Evolutionary conservation across 2,797 vertebrate species (phyloP), one percentile per base, ranked within the genome.

Genomic region (Heterohyrax brucei): DNA sequence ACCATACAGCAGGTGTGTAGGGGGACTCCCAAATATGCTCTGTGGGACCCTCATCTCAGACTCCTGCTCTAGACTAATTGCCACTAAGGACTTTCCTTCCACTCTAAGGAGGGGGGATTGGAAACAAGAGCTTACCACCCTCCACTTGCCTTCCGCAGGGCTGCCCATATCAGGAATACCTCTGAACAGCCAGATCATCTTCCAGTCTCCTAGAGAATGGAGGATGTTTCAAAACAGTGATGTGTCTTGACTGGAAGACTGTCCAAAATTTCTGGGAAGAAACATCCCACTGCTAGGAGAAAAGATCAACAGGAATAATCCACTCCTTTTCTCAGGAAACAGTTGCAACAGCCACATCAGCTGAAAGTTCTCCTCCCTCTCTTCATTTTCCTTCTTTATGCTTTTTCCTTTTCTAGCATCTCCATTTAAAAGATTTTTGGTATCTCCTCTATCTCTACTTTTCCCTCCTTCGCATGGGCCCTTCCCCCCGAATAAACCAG

Each of bases 271-370:
- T 75, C 59, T 75, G 4, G 78, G 56, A 46, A 39, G 46, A 62
- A 53, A 53, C 3, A 39, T 30, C n/a, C 48, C 10, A 16, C 64
- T n/a, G 26, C 50, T 93, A 90, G 39, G 62, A 95, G 78, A 89
- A 93, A 33, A 92, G 86, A 97, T 46, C 92, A 95, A 91, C 21
- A 95, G 93, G 93, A 97, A 98, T 95, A 53, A 78, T 73, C 85
- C 91, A 80, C 61, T 68, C 64, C 64, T 86, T 94, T 89, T 95
- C 96, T 61, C 59, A 75, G 2, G 33, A 9, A 93, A 81, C 89
- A 94, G 56, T 10, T 61, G 33, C 30, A 26, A 33, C n/a, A 39
- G 48, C 30, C 83, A 44, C 50, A 46, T 68, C 39, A 39, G 39
- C 39, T 39, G 39, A 39, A 39, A 39, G 39, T 39, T 39, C 39